These are phyloP conservation scores for Catostylus mosaicus DNA, from an alignment of 30 jellyfish, hydroid and myxozoan genomes.

Conservation along the genomic window DNA sequence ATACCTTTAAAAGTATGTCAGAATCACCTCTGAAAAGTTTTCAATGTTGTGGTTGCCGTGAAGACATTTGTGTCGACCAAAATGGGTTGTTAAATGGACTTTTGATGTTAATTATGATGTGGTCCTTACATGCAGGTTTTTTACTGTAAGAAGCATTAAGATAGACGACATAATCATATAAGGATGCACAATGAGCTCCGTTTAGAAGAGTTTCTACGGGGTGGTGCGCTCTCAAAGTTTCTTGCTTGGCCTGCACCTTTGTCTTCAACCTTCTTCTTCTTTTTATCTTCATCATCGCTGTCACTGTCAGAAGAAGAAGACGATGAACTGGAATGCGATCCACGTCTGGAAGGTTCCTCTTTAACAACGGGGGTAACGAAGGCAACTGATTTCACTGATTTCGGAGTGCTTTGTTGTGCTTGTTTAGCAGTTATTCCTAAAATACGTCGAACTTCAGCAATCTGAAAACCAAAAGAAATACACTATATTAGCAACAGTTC, in stretches of 20 bases:
- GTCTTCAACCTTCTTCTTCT: not conserved
- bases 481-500: not conserved
- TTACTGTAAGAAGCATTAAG: no score
- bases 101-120: no score
- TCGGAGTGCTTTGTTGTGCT: not conserved
- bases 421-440: slow-evolving; percentile 34
- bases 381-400: slow-evolving; percentile 47
- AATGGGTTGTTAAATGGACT: no score
- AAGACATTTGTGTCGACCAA: no score
- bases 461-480: slow-evolving; percentile 21
- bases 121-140: no score
- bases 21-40: no score
- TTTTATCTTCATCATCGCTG: slow-evolving; percentile 18
- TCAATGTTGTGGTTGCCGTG: no score
- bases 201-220: not conserved
- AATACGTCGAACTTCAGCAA: slow-evolving; percentile 66
- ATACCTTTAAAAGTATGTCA: no score
- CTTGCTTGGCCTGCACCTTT: not conserved
- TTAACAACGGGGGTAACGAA: slow-evolving; percentile 67
- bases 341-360: slow-evolving; percentile 37
- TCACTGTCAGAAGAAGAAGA: slow-evolving; percentile 7
- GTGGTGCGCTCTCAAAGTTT: not conserved
- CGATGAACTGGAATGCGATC: slow-evolving; percentile 22
- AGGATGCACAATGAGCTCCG: slow-evolving; percentile 37
- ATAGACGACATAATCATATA: no score